Evolutionary conservation across 2,113 vertebrate species (phyloP), one percentile per base, ranked within the genome.

Genomic region (Callipepla squamata): DNA sequence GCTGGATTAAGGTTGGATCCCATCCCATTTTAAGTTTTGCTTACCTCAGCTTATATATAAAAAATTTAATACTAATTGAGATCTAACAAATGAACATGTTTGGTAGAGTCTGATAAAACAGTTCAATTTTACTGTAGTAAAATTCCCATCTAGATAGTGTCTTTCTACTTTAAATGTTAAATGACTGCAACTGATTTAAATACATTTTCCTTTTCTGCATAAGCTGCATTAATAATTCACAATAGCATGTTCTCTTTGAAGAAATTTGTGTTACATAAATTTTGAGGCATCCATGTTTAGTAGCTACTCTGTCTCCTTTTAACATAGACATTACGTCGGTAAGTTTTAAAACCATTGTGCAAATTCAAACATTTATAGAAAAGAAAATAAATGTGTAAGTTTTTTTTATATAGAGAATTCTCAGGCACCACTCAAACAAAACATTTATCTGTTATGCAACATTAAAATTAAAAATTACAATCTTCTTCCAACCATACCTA

Each of bases 11-110:
- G 80, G 61, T 75, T 75, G 66, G 25, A 70, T 44, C 40, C 70
- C 75, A 87, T 63, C 51, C 70, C 63, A 84, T 42, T 85, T 83
- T 70, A 90, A 86, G 19, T 75, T 94, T 78, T 84, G 83, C 83
- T 81, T 89, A 92, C 28, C 57, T 89, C 80, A 84, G 84, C 77
- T 84, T 68, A 42, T 67, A 86, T 67, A 44, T 73, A 92, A 50
- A 74, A 90, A 88, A 89, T 86, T 70, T 84, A 74, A 45, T 83
- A 77, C 59, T 75, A 65, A 83, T 47, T 90, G 73, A 93, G 42
- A 87, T 13, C 22, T 80, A 87, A 90, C 92, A 86, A 74, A 66
- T 40, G 51, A 90, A 65, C 22, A 78, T 10, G 42, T 66, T 36
- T 47, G 25, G 25, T 34, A 61, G 2, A 32, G 21, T 58, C 21